phyloP scores from a whole-genome alignment of 92 coral and sea anemone genomes.

The Parazoanthus darwini region DNA sequence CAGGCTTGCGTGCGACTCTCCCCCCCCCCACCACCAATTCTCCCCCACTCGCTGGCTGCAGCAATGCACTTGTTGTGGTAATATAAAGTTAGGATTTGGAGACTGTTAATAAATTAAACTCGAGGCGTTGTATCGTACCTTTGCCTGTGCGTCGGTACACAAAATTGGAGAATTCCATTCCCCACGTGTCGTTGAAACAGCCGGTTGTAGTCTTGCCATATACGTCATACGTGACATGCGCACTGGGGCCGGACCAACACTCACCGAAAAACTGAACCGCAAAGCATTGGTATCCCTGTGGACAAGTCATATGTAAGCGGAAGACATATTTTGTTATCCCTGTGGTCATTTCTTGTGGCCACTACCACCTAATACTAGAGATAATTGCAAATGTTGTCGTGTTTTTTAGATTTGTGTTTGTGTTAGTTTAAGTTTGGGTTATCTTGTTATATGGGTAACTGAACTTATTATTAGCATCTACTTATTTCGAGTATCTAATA shows the following conservation, averaged over 20 bases:
- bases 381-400: too few relatives aligned
- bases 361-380: too few relatives aligned
- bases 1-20: too few relatives aligned
- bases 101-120: neutral
- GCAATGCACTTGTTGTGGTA: neutral
- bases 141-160: conserved; percentile 22
- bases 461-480: too few relatives aligned
- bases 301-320: neutral
- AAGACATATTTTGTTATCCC: too few relatives aligned
- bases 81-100: neutral
- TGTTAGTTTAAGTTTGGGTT: too few relatives aligned
- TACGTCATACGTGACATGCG: conserved; percentile 11
- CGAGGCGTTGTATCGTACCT: neutral
- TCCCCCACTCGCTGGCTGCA: too few relatives aligned
- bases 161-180: conserved; percentile 20
- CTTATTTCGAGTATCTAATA: too few relatives aligned
- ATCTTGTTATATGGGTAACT: too few relatives aligned
- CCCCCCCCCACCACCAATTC: too few relatives aligned
- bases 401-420: too few relatives aligned
- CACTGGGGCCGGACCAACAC: conserved; percentile 30
- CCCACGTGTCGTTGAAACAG: conserved; percentile 36
- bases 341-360: too few relatives aligned
- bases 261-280: conserved; percentile 39
- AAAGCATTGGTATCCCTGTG: conserved; percentile 53
- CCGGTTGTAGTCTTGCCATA: conserved; percentile 15